phyloP scores from a whole-genome alignment of 2,113 vertebrate species.

The Cygnus buccinator region DNA sequence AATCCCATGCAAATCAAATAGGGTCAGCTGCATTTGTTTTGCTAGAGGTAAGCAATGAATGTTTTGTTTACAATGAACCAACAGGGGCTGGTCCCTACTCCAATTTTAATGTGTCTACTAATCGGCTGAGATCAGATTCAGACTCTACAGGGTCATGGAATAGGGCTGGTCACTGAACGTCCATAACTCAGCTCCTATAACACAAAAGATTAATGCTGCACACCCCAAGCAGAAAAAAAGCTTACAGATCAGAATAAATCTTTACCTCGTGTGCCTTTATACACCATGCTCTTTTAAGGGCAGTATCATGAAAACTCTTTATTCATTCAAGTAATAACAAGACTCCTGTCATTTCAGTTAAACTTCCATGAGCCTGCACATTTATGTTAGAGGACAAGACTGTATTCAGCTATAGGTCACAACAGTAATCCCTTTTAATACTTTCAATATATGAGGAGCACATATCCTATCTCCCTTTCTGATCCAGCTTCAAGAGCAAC shows the following conservation, averaged over 20 bases:
- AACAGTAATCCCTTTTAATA: neutral
- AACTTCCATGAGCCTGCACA: neutral
- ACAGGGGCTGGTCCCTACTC: neutral
- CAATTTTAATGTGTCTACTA: neutral
- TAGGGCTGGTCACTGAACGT: neutral
- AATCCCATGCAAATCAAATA: neutral
- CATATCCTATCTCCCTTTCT: neutral
- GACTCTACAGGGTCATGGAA: neutral
- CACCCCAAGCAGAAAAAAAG: neutral
- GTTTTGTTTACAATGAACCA: neutral
- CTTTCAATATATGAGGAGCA: neutral
- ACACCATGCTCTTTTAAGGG: neutral
- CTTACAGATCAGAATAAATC: neutral
- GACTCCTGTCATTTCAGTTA: neutral
- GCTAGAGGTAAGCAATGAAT: neutral
- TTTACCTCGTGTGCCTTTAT: neutral
- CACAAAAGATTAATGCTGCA: neutral
- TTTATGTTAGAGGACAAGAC: neutral
- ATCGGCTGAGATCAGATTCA: neutral
- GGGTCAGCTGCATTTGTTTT: neutral
- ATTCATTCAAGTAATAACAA: neutral
- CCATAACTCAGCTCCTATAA: neutral
- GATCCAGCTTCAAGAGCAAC: slow-evolving; percentile 30
- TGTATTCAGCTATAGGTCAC: neutral
- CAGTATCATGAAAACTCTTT: neutral